These are phyloP conservation scores for Zeus faber DNA, from an alignment of 2,113 vertebrate species.

Conservation along the genomic window DNA sequence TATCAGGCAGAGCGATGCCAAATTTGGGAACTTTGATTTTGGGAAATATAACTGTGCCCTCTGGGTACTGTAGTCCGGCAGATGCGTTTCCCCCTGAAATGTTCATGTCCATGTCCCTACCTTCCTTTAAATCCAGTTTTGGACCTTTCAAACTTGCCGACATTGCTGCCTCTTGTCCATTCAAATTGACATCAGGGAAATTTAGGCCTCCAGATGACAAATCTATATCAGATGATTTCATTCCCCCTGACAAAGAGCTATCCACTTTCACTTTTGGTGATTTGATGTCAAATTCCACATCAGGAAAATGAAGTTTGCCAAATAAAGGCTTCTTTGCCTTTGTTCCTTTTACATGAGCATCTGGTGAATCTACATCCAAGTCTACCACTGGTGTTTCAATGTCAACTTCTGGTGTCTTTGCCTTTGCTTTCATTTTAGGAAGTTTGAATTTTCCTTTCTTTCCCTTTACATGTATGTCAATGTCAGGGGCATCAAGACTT, in stretches of 20 bases:
- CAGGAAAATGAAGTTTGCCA: conserved; percentile 89
- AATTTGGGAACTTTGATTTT: conserved; percentile 85
- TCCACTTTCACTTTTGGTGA: conserved; percentile 80
- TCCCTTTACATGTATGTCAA: conserved; percentile 70
- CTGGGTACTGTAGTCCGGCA: conserved; percentile 61
- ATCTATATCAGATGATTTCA: conserved; percentile 65
- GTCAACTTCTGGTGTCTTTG: conserved; percentile 68
- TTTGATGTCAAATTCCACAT: conserved; percentile 91
- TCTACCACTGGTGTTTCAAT: conserved; percentile 66
- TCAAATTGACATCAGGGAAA: conserved; percentile 38
- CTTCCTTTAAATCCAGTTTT: conserved; percentile 53
- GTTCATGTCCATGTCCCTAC: conserved; percentile 35
- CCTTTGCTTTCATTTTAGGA: conserved; percentile 86
- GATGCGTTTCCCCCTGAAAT: conserved; percentile 22
- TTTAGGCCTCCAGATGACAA: conserved; percentile 51
- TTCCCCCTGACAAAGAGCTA: conserved; percentile 52
- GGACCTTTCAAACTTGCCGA: conserved; percentile 66
- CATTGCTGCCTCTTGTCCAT: conserved; percentile 36
- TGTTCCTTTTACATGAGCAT: conserved; percentile 69
- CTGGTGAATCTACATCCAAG: conserved; percentile 34
- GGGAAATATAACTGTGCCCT: conserved; percentile 70
- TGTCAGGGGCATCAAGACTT: conserved; percentile 75
- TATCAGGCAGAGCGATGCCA: conserved; percentile 72
- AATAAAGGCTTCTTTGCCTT: conserved; percentile 86
- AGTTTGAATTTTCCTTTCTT: conserved; percentile 93